A percentile compares a stretch with the other conserved stretches of the same genome.
Evolutionary conservation across 2,888 invertebrate species (phyloP).

Genomic region (Tachina lurida): DNA sequence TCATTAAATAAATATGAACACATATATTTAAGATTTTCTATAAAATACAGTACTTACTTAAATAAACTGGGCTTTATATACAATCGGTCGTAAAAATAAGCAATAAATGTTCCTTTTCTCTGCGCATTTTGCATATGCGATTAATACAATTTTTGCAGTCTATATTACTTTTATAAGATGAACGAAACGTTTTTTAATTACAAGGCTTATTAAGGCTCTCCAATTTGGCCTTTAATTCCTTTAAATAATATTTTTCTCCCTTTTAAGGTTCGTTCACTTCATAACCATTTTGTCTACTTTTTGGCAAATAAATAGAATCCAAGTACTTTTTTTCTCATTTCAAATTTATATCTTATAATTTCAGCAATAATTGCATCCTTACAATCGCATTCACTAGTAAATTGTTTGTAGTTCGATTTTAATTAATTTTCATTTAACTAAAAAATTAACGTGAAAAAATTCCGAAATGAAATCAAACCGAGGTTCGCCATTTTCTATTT

Average conservation of each 20-base stretch:
- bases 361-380: conserved; percentile 23
- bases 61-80: conserved; percentile 6
- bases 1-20: not conserved
- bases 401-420: conserved; percentile 39
- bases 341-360: not conserved
- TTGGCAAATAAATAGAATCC: conserved; percentile 34
- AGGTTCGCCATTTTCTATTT: conserved; percentile 78
- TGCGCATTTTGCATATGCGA: conserved; percentile 5
- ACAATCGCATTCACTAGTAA: conserved; percentile 19
- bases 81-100: conserved; percentile 42
- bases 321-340: conserved; percentile 33
- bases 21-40: not conserved
- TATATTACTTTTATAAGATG: conserved; percentile 26
- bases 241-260: conserved; percentile 45
- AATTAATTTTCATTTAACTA: conserved; percentile 66
- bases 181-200: not conserved
- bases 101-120: conserved; percentile 66
- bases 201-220: conserved; percentile 7
- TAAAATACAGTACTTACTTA: conserved; percentile 41
- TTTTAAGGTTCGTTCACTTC: conserved; percentile 72
- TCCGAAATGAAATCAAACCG: conserved; percentile 76
- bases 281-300: conserved; percentile 62
- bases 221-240: conserved; percentile 60
- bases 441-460: conserved; percentile 73
- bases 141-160: conserved; percentile 11